A percentile compares a stretch with the other conserved stretches of the same genome.
phyloP scores from a whole-genome alignment of 2,113 vertebrate genomes.

The Cottus gobio region DNA sequence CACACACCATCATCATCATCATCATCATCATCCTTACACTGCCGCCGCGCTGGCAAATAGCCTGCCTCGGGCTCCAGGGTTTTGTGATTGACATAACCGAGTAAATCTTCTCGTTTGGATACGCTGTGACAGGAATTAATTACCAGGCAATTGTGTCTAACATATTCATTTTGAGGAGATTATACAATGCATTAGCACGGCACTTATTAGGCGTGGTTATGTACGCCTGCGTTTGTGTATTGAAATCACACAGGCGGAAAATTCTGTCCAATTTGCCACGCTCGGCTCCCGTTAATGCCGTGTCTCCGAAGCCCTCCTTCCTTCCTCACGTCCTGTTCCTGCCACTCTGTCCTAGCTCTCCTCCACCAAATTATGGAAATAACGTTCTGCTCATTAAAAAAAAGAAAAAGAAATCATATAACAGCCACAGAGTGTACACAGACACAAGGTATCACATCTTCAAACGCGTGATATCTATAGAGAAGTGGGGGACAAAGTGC shows the following conservation, averaged over 20 bases:
- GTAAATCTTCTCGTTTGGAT: conserved; percentile 81
- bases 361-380: neutral
- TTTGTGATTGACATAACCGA: conserved; percentile 79
- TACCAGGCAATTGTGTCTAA: conserved; percentile 82
- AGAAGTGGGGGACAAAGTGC: neutral
- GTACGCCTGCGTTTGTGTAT: conserved; percentile 74
- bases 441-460: neutral
- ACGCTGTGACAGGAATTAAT: conserved; percentile 81
- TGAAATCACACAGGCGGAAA: conserved; percentile 77
- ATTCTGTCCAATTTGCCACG: conserved; percentile 72
- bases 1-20: conserved; percentile 39
- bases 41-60: conserved; percentile 49
- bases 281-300: conserved; percentile 62
- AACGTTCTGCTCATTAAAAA: neutral
- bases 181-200: conserved; percentile 81
- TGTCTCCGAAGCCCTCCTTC: conserved; percentile 44
- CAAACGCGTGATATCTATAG: neutral
- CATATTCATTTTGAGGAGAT: conserved; percentile 84
- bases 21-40: conserved; percentile 64
- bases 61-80: conserved; percentile 63
- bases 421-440: neutral
- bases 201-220: conserved; percentile 78
- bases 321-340: conserved; percentile 28
- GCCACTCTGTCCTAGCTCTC: neutral
- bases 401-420: neutral